Base-by-base conservation (phyloP, 2,888 invertebrate genomes). In the Pseudococcus longispinus region DNA sequence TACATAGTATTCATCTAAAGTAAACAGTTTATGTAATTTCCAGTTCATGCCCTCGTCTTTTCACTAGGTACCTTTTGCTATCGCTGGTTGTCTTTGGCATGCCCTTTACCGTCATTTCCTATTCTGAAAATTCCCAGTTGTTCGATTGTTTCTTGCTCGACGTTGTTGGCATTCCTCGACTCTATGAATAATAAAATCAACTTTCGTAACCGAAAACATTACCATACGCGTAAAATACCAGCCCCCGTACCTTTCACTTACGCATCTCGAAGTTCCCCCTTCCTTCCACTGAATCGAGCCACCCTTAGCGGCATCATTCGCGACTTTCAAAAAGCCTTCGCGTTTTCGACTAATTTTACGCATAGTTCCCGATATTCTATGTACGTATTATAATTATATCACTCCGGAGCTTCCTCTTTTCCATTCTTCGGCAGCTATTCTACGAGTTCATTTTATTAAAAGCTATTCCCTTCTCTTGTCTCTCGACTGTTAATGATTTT, bases 1-100 rank as follows among this genome's bases (percentile, higher is more conserved):
- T 51, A n/a, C n/a, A n/a, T 60, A 60, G 70, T 70, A 70, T 70
- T 70, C 70, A 70, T 70, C 70, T 70, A 70, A 70, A 70, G 15
- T 29, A 70, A 70, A 70, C 70, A 70, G 70, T 70, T 65, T 70
- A 70, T 29, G 70, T 70, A 70, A 70, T 70, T 70, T 70, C 70
- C 70, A 70, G 29, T 70, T 70, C 70, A 29, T 70, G 70, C 70
- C 70, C 26, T 70, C 29, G 70, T 70, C 18, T 70, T 70, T 70
- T 60, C 70, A 15, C 15, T 6, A 6, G 23, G 23, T 23, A 15
- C 65, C 20, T 55, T 55, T 46, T 46, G 13, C 13, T 2, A 11
- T 23, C 60, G 55, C 8, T 5, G 32, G n/a, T 5, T 55, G 55
- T n/a, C 51, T 4, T 51, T n/a, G 51, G 6, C n/a, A n/a, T 60